Base-by-base conservation (phyloP, 2,888 invertebrate species). In the Norana najaformis region DNA sequence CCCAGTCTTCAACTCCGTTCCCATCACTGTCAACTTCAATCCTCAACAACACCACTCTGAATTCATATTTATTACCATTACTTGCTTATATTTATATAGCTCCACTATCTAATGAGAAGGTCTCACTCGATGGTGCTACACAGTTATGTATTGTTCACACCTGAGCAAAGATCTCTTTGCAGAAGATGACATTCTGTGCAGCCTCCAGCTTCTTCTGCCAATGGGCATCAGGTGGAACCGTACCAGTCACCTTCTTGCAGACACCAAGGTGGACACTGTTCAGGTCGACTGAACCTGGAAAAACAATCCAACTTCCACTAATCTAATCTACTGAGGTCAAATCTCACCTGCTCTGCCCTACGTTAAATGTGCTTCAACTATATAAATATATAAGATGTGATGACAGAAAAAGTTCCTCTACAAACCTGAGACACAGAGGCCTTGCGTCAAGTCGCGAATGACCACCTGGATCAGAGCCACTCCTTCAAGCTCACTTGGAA, bases 131-230 rank as follows among this genome's bases (percentile, higher is more conserved):
- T 23, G 2, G 53, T 30, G 30, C 30, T 30, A 53, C 30, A 53
- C 23, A 53, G 23, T 53, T 30, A 53, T 30, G 11, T 30, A 53
- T 53, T 23, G 30, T 53, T 23, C 53, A 53, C 53, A 95, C 95
- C 93, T 98, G 97, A 92, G 98, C 97, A 94, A 99, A 99, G 53
- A 99, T 95, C 95, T 99, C 99, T 95, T 98, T 98, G 94, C 99
- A 99, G 95, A 98, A 99, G 36, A 99, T 96, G 39, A 99, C 98
- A 95, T 99, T 99, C 94, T 99, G 99, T 0, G 98, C 98, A 0
- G 98, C 97, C 94, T 99, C 98, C n/a, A 99, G 95, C 93, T 98
- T 98, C 94, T 98, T 97, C 93, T 98, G 98, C 99, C 99, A 99
- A 93, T 98, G 97, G 6, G 94, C 93, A 89, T 94, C 94, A 16